Conservation (phyloP, 1,140 invertebrate species). For the Lepidurus packardi region DNA sequence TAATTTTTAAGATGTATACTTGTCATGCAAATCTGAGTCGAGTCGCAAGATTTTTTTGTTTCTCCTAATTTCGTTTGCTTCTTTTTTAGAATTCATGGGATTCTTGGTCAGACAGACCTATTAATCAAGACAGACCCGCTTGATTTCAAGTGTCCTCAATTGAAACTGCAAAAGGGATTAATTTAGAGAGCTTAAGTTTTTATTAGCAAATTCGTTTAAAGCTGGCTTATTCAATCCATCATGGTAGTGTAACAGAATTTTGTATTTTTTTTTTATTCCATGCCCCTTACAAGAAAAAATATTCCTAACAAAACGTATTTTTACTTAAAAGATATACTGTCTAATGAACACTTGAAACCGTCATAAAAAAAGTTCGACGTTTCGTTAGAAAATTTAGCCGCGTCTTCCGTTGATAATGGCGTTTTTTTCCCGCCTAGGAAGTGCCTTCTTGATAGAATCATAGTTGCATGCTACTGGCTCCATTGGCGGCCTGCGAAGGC, state of each 20-base stretch:
- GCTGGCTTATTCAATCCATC: slow-evolving; percentile 5
- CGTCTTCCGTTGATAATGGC: no score
- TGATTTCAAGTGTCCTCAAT: slow-evolving; percentile 15
- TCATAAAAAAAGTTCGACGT: no score
- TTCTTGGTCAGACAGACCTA: no score
- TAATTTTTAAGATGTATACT: neutral
- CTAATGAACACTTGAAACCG: neutral
- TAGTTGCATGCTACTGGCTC: no score
- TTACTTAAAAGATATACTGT: neutral
- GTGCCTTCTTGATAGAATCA: no score
- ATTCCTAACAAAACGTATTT: neutral
- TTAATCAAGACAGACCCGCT: neutral
- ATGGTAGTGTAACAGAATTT: neutral
- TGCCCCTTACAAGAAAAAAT: neutral
- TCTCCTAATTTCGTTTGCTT: neutral
- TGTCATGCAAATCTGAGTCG: neutral
- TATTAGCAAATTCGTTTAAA: neutral
- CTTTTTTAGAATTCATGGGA: no score
- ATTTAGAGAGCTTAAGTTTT: slow-evolving; percentile 19
- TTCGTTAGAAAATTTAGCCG: no score
- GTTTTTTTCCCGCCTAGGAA: no score
- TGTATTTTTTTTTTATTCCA: neutral
- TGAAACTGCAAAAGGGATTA: neutral
- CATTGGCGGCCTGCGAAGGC: no score
- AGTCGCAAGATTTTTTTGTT: neutral